These are phyloP conservation scores for Aradophagus sp. DNA, from an alignment of 1,140 invertebrate genomes.

Conservation along the genomic window DNA sequence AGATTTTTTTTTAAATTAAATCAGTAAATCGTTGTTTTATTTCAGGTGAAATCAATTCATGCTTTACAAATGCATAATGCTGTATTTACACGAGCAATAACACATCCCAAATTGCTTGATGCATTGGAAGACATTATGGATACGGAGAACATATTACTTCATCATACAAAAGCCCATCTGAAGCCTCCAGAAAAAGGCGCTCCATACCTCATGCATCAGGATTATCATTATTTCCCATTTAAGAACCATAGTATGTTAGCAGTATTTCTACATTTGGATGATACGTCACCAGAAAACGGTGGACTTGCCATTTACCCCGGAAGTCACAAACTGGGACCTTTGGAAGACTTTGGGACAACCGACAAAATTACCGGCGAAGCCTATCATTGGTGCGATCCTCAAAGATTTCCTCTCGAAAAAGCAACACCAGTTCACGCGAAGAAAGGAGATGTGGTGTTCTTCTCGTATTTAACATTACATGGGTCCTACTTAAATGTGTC, in stretches of 20 bases:
- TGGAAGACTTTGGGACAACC: constrained; percentile 72
- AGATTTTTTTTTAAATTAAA: background rate
- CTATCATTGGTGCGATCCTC: constrained; percentile 77
- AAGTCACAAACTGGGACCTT: constrained; percentile 78
- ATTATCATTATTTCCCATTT: constrained; percentile 80
- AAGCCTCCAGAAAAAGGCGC: constrained; percentile 80
- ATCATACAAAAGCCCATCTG: constrained; percentile 80
- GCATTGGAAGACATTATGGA: constrained; percentile 77
- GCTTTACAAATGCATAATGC: constrained; percentile 78
- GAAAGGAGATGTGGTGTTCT: constrained; percentile 77
- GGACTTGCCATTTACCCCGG: constrained; percentile 79
- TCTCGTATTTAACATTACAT: constrained; percentile 79
- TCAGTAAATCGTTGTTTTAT: constrained; percentile 12
- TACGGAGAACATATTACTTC: constrained; percentile 77
- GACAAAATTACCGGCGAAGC: constrained; percentile 66
- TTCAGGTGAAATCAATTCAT: constrained; percentile 76
- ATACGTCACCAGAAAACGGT: constrained; percentile 77
- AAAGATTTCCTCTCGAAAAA: constrained; percentile 75
- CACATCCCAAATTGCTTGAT: constrained; percentile 76
- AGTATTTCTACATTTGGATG: constrained; percentile 79
- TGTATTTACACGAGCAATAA: constrained; percentile 76
- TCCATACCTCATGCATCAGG: constrained; percentile 80
- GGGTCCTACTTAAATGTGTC: constrained; percentile 78
- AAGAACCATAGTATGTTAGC: constrained; percentile 79
- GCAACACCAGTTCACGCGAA: constrained; percentile 76